Percentiles rank a stretch among this genome's conserved stretches.
Evolutionary conservation across 2,797 vertebrate species (phyloP).

Genomic region (Falco berigora): DNA sequence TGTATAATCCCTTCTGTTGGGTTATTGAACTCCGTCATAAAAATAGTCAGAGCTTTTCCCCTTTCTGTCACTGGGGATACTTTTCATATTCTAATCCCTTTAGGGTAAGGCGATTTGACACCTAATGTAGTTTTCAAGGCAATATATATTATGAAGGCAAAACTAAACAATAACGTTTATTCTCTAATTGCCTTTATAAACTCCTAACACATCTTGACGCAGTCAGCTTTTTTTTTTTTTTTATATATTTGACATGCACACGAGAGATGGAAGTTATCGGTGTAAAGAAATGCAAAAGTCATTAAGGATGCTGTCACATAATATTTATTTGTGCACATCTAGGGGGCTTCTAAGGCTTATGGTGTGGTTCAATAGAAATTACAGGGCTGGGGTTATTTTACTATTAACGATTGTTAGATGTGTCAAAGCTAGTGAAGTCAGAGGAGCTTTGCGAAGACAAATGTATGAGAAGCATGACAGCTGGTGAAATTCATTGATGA

Average conservation of each 20-base stretch:
- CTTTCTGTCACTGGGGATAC: not conserved
- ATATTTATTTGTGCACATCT: slow-evolving; percentile 41
- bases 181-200: slow-evolving; percentile 42
- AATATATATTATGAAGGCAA: not conserved
- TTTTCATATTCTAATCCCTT: slow-evolving; percentile 6
- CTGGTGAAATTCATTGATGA: slow-evolving; percentile 39
- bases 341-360: not conserved
- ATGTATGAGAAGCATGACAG: not conserved
- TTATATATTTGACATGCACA: not conserved
- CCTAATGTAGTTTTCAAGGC: slow-evolving; percentile 1
- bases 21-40: not conserved
- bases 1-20: not conserved
- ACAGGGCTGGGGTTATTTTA: not conserved
- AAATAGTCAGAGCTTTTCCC: not conserved
- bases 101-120: slow-evolving; percentile 1
- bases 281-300: slow-evolving; percentile 23
- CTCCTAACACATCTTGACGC: not conserved
- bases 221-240: not conserved
- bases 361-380: slow-evolving; percentile 36
- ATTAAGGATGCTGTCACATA: slow-evolving; percentile 38
- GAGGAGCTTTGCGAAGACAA: slow-evolving; percentile 26
- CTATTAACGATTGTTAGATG: not conserved
- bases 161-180: not conserved
- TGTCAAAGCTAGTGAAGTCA: slow-evolving; percentile 25
- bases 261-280: not conserved